Evolutionary conservation across 2,888 invertebrate species (phyloP).

Genomic region (Cataglyphis altisquamis): DNA sequence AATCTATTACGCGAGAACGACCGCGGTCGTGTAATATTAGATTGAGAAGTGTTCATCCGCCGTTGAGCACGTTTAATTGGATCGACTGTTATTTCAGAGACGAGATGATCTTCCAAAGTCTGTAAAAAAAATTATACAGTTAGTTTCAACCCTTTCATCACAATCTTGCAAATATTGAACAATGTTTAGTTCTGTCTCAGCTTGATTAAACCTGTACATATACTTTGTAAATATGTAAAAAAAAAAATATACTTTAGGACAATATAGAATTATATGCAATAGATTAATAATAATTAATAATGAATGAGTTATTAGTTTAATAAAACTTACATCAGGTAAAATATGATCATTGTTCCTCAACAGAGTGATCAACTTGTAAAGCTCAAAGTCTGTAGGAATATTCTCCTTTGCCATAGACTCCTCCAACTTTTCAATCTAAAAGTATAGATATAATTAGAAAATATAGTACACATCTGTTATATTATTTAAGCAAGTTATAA

Average conservation of each 20-base stretch:
- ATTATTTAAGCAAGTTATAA: not conserved
- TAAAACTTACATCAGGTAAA: not conserved
- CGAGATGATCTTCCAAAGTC: not conserved
- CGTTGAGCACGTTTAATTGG: not conserved
- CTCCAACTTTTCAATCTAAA: slow-evolving; percentile 31
- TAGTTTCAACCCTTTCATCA: not conserved
- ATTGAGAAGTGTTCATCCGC: not conserved
- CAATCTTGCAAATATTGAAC: not conserved
- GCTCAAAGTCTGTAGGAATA: slow-evolving; percentile 15
- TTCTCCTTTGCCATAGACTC: not conserved
- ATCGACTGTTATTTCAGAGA: not conserved
- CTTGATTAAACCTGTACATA: not conserved
- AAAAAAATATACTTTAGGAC: not conserved
- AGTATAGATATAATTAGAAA: not conserved
- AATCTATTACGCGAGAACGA: not conserved
- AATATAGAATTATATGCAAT: not conserved
- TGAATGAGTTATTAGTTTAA: not conserved
- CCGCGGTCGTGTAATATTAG: not conserved
- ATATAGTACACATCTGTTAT: not conserved
- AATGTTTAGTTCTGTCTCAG: not conserved
- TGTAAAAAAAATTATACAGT: slow-evolving; percentile 13
- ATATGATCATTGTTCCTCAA: slow-evolving; percentile 6
- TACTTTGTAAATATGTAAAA: not conserved
- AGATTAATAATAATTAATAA: not conserved
- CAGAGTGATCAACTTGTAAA: slow-evolving; percentile 18